phyloP scores from a whole-genome alignment of 1,140 invertebrate genomes.

The Drosophila lini region DNA sequence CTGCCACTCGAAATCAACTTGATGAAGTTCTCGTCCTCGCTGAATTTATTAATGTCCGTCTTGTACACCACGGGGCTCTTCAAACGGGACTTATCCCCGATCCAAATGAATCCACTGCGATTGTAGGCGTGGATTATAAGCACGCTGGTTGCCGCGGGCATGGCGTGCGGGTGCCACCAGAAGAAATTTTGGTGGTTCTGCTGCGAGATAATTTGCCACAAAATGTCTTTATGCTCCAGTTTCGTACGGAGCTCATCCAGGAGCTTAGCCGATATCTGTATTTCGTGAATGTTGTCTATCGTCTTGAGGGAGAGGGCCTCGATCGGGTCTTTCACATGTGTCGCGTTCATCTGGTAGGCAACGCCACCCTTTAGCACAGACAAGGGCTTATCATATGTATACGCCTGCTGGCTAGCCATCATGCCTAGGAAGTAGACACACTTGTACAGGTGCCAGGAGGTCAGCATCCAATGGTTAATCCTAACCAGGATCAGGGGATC shows the following conservation, averaged over 20 bases:
- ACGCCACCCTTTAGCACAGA: background rate
- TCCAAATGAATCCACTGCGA: background rate
- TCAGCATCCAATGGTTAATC: conserved; percentile 31
- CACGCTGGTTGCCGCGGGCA: conserved; percentile 21
- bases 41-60: conserved; percentile 21
- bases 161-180: conserved; percentile 38
- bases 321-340: background rate
- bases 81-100: background rate
- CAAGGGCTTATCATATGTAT: conserved; percentile 9
- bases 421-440: conserved; percentile 29
- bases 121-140: conserved; percentile 22
- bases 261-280: background rate
- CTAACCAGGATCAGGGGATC: conserved; percentile 5
- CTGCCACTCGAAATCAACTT: conserved; percentile 23
- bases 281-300: conserved; percentile 1
- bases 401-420: conserved; percentile 10
- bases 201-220: conserved; percentile 45
- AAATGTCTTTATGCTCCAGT: conserved; percentile 1
- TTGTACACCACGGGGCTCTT: conserved; percentile 1
- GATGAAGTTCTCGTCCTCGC: background rate
- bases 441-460: conserved; percentile 30
- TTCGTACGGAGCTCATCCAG: background rate
- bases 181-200: conserved; percentile 13
- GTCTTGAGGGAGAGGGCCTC: background rate
- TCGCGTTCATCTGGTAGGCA: conserved; percentile 35